Conservation (phyloP, 2,797 vertebrate genomes). For the Notoglanidium macrostoma region DNA sequence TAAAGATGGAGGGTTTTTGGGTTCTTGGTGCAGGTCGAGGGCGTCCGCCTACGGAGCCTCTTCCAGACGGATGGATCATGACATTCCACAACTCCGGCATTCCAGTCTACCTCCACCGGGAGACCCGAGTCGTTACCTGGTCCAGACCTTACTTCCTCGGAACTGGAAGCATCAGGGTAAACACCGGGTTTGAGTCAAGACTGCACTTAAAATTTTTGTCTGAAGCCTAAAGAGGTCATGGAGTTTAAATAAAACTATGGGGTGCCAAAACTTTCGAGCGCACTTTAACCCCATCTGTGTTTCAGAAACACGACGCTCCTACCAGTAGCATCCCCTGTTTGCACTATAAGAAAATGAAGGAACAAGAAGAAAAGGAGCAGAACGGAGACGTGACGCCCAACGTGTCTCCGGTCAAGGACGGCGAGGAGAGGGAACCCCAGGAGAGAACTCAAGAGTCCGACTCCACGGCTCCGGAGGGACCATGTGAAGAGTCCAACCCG, state of each 20-base stretch:
- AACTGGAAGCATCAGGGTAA: conserved; percentile 98
- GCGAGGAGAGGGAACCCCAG: conserved; percentile 63
- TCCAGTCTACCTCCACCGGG: conserved; percentile 98
- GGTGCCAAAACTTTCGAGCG: neutral
- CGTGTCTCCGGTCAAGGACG: conserved; percentile 74
- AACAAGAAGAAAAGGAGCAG: conserved; percentile 88
- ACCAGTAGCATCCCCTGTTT: conserved; percentile 97
- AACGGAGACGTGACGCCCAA: conserved; percentile 81
- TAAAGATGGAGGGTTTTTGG: neutral
- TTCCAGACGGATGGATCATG: conserved; percentile 99
- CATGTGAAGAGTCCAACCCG: conserved; percentile 70
- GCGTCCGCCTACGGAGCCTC: conserved; percentile 94
- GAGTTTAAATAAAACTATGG: neutral
- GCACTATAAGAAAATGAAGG: conserved; percentile 98
- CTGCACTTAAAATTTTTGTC: neutral
- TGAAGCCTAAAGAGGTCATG: neutral
- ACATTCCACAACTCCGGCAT: conserved; percentile 99
- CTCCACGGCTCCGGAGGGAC: conserved; percentile 67
- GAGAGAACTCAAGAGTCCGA: conserved; percentile 72
- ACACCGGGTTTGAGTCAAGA: neutral
- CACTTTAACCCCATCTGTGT: conserved; percentile 8
- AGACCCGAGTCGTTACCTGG: conserved; percentile 98
- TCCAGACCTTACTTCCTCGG: conserved; percentile 98
- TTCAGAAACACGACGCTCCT: conserved; percentile 97
- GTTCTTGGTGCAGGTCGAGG: conserved; percentile 83